Evolutionary conservation across 37 sponge, comb jelly and placozoan genomes (phyloP), one percentile per base, ranked within the genome.

Genomic region (Lycopodina hypogea): DNA sequence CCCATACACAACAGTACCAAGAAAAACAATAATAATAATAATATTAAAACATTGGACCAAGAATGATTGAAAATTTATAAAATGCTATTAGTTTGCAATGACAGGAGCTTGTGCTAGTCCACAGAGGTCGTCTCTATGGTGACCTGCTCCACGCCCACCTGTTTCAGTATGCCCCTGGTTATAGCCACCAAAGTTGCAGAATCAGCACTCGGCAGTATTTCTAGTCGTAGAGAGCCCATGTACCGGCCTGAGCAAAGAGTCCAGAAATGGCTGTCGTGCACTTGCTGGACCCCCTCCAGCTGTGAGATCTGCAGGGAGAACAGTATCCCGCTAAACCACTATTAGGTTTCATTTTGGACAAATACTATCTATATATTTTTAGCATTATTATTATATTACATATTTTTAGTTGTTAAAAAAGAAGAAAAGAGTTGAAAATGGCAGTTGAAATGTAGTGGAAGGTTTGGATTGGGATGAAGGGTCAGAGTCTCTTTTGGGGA

Each of bases 201-300:
- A 62, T 93, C 80, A 1, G 84, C 38, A 14, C 69, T 73, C 8
- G 77, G 68, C 8, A 68, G 15, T 30, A 90, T 71, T 30, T 87
- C 88, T 21, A 93, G 53, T 11, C 74, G 42, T 29, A 93, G 45
- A 0, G 88, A 84, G 3, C 88, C 94, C 34, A 75, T 17, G 64
- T 78, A 53, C 26, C 42, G 34, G 0, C 82, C 87, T 0, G 82
- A 82, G 53, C 93, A 91, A 22, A 94, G 92, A 12, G 92, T 88
- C 95, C 95, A 94, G 78, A 91, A 87, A 58, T 94, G 92, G 51
- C 89, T 57, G 19, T 91, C 83, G 0, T 84, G 73, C 6, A 91
- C 42, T n/a, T 84, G 55, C 6, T 75, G 36, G 41, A 94, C 89
- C n/a, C 95, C 93, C 26, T 87, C 81, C 36, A 81, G 42, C 51